These are phyloP conservation scores for Erpetoichthys calabaricus DNA, from an alignment of 2,797 vertebrate species.

Conservation along the genomic window DNA sequence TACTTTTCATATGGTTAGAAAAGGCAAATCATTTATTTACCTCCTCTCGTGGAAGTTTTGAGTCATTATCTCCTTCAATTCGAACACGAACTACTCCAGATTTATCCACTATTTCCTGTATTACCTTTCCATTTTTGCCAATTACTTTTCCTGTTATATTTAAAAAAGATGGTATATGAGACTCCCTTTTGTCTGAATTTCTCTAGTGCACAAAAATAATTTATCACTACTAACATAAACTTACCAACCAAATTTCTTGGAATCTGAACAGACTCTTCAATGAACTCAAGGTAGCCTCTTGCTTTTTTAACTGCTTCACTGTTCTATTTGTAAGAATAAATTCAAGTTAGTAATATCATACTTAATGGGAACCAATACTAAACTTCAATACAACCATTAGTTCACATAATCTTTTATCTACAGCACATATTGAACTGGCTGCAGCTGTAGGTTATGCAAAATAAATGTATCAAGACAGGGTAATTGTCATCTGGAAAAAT, in stretches of 20 bases:
- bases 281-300: slow-evolving; percentile 82
- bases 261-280: slow-evolving; percentile 94
- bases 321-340: slow-evolving; percentile 45
- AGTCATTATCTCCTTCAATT: slow-evolving; percentile 97
- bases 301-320: slow-evolving; percentile 89
- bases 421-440: too few species aligned
- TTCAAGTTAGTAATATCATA: background rate
- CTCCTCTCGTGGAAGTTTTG: slow-evolving; percentile 83
- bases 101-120: slow-evolving; percentile 98
- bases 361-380: too few species aligned
- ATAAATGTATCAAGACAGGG: too few species aligned
- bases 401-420: too few species aligned
- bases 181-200: slow-evolving; percentile 17
- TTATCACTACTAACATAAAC: slow-evolving; percentile 30
- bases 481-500: too few species aligned
- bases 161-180: slow-evolving; percentile 9
- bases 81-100: slow-evolving; percentile 91
- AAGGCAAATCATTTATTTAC: slow-evolving; percentile 47
- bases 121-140: slow-evolving; percentile 96
- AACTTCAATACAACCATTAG: too few species aligned
- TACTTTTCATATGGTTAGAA: slow-evolving; percentile 6
- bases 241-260: slow-evolving; percentile 91
- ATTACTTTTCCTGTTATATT: slow-evolving; percentile 83
- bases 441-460: too few species aligned
- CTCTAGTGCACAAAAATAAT: slow-evolving; percentile 7